Base-by-base conservation (phyloP, 1,140 invertebrate species). In the Eueides isabella region DNA sequence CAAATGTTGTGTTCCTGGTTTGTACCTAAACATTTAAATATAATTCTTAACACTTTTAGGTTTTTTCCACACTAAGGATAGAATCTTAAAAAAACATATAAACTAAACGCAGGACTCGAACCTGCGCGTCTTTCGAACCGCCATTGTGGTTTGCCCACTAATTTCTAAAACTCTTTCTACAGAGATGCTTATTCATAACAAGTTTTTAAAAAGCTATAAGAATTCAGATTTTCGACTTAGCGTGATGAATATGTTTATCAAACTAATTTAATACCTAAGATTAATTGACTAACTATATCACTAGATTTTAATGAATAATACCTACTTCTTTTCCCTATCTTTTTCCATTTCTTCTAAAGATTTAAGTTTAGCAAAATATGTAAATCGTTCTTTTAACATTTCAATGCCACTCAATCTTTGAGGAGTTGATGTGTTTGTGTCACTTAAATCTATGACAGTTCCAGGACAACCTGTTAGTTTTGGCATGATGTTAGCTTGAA, bases 1-100 rank as follows among this genome's bases (percentile, higher is more conserved):
- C 41, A 93, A 81, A 65, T 95, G 90, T 82, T 94, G 95, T 28
- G 93, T 93, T 1, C 96, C 96, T 44, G 96, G 96, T 85, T 94
- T 89, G 65, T 86, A 84, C 69, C 91, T 93, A 69, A 33, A 67
- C 35, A 76, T 61, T 28, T 30, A 30, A 62, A 16, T 1, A 16
- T 65, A 33, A 26, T 75, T n/a, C n/a, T n/a, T 19, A 9, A 0
- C 6, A 9, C 6, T 44, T 44, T 38, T 38, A 4, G 16, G 12
- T 0, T 33, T 33, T 1, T 38, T 16, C 12, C 35, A 38, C 35
- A 14, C 12, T 38, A 38, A 16, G 0, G 4, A 16, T 38, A 16
- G 12, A 38, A 4, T 14, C 14, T 3, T 31, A 31, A 31, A 33
- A 33, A 33, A 33, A 33, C 7, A 11, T 33, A 11, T n/a, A n/a